Conservation (phyloP, 2,113 vertebrate species). For the Sterrhoptilus dennistouni region DNA sequence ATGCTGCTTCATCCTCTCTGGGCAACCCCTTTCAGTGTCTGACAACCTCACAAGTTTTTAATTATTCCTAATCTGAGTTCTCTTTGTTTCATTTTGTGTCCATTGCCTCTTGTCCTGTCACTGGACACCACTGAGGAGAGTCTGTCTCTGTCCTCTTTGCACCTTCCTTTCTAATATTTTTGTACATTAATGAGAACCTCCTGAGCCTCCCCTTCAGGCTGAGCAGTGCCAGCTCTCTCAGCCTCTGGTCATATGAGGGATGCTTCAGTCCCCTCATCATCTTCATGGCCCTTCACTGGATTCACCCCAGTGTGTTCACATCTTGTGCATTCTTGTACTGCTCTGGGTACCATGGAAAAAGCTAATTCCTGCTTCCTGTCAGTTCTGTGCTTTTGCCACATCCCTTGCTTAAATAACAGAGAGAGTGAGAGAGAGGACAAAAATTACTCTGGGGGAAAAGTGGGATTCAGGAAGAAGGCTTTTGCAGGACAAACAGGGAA, state of each 20-base stretch:
- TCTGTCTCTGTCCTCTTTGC: neutral
- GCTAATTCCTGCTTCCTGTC: neutral
- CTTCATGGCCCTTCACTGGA: neutral
- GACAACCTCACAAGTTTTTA: neutral
- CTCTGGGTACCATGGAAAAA: neutral
- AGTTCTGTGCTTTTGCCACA: neutral
- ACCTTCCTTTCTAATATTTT: neutral
- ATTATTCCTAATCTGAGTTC: neutral
- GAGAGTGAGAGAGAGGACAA: neutral
- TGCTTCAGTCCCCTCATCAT: neutral
- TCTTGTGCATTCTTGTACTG: neutral
- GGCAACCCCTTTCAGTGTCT: neutral
- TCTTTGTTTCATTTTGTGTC: neutral
- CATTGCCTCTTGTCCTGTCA: neutral
- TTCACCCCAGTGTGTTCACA: accelerated
- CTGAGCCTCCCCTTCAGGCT: neutral
- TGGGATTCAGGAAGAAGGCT: neutral
- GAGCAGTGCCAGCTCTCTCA: neutral
- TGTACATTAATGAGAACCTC: neutral
- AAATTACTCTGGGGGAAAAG: neutral
- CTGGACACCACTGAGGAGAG: neutral
- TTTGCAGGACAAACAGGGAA: neutral
- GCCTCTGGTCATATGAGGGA: neutral
- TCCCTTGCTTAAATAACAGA: neutral
- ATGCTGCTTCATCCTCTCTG: neutral